A percentile compares a stretch with the other conserved stretches of the same genome.
Conservation (phyloP, 2,888 invertebrate species). For the Prosapia bicincta region DNA sequence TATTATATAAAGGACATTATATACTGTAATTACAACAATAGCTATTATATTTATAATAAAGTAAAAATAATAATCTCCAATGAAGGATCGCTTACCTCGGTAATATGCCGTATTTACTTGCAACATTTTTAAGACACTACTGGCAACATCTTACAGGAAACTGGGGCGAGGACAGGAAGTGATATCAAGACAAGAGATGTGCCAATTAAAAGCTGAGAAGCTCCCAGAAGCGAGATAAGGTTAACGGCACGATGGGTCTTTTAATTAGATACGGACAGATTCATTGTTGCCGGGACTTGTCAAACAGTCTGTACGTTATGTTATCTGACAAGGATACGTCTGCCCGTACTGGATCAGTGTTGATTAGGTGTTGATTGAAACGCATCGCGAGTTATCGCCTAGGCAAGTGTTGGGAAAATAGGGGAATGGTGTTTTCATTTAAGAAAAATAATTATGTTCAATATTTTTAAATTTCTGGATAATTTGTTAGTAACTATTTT, state of each 20-base stretch:
- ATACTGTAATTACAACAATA: no score
- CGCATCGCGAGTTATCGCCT: no score
- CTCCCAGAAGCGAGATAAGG: not conserved
- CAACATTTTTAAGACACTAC: not conserved
- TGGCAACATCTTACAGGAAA: not conserved
- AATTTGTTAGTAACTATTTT: no score
- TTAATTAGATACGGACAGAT: not conserved
- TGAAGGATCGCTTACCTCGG: not conserved
- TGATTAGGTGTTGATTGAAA: not conserved
- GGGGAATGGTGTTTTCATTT: no score
- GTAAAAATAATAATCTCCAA: no score
- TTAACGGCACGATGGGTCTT: not conserved
- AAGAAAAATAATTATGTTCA: no score
- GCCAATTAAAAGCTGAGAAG: constrained; percentile 12
- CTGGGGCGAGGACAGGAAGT: constrained; percentile 1
- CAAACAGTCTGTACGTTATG: not conserved
- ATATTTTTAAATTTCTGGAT: no score
- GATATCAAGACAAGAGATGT: constrained; percentile 11
- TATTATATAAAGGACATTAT: no score
- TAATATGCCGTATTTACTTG: not conserved
- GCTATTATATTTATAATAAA: no score
- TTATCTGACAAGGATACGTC: not conserved
- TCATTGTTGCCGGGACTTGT: not conserved
- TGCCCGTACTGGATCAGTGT: not conserved
- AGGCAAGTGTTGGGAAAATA: no score